Base-by-base conservation (phyloP, 2,797 vertebrate genomes). In the Gymnopithys bicolor region DNA sequence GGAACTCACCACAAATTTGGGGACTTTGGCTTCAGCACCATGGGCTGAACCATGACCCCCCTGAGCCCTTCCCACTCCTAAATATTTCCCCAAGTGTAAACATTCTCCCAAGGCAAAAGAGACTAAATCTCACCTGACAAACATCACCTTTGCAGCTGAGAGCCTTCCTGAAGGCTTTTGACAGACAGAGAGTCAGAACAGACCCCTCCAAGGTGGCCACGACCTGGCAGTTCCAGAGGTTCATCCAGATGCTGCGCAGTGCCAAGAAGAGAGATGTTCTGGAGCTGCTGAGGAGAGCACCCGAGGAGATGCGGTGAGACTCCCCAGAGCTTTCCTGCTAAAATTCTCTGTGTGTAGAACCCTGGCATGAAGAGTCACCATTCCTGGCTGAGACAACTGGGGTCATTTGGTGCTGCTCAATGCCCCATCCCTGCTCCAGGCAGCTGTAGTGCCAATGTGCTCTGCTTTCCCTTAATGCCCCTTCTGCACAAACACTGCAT, bases 181-280 rank as follows among this genome's bases (percentile, higher is more conserved):
- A 74, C 30, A 73, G 64, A 17, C 92, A n/a, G 73, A 77, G 32
- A 3, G 3, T 76, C 53, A 80, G 66, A 64, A 64, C 32, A 33
- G 94, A 96, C 22, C 3, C 79, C 37, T 90, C 59, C 0, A 95
- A 93, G 68, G 74, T 14, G 4, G 67, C 56, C 0, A 96, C 93
- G 3, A 28, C 52, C 0, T 94, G 86, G 94, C 83, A 33, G 35
- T 98, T 97, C 94, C 96, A 94, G 81, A 95, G 35, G 53, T 48
- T 97, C 58, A 84, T 97, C 67, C 95, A 56, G 51, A 93, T 97
- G 92, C 49, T 98, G 33, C 96, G 62, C 7, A 12, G 82, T 0
- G 74, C 97, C 71, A 96, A 97, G 87, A 97, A 96, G 85, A 92
- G 41, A n/a, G 97, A 97, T 7, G n/a, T 97, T 17, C 89, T 97